phyloP scores from a whole-genome alignment of 2,888 invertebrate species.

The Ferrisia virgata region DNA sequence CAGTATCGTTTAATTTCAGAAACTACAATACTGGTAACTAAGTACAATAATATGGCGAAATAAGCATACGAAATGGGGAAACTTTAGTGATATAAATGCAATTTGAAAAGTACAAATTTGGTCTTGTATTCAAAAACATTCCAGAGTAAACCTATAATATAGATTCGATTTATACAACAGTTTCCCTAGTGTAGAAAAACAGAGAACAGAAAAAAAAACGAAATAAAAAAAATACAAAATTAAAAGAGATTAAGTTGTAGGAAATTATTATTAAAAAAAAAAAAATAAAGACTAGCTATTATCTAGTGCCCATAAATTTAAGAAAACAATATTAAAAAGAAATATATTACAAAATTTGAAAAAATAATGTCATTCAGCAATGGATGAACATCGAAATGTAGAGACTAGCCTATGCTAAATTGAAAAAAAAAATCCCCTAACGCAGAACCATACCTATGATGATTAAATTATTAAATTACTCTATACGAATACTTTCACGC shows the following conservation, averaged over 20 bases:
- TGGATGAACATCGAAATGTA: neutral
- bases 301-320: neutral
- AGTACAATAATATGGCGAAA: conserved; percentile 5
- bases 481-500: neutral
- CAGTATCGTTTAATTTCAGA: neutral
- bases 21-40: conserved; percentile 9
- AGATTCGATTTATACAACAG: neutral
- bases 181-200: neutral
- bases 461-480: neutral
- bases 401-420: neutral
- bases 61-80: neutral
- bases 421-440: neutral
- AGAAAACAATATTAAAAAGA: neutral
- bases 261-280: neutral
- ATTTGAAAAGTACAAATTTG: neutral
- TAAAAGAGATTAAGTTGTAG: neutral
- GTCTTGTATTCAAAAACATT: neutral
- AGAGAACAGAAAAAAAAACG: neutral
- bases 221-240: neutral
- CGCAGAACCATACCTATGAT: neutral
- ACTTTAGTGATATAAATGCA: neutral
- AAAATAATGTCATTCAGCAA: neutral
- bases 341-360: neutral
- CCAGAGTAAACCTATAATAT: neutral
- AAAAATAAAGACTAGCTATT: neutral